phyloP scores from a whole-genome alignment of 2,888 invertebrate genomes.

The Macrosoma leucophasiata region DNA sequence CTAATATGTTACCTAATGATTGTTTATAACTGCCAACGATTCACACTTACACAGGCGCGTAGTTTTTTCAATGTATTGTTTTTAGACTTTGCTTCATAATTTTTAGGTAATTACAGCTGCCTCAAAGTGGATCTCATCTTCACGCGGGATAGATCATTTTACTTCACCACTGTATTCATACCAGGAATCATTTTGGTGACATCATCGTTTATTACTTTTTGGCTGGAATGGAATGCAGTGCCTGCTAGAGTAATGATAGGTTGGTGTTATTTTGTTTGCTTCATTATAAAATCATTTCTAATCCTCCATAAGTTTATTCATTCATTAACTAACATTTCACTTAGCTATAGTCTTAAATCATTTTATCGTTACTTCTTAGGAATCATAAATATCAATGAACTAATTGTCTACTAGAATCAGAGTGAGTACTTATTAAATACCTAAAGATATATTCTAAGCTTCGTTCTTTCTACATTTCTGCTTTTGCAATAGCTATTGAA shows the following conservation, averaged over 20 bases:
- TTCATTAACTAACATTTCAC: too few species aligned
- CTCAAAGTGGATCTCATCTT: conserved; percentile 94
- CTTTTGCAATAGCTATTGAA: too few species aligned
- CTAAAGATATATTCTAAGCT: too few species aligned
- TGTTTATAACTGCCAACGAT: conserved; percentile 29
- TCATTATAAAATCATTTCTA: conserved; percentile 5
- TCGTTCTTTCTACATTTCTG: too few species aligned
- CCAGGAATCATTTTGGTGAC: conserved; percentile 97
- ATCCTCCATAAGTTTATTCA: too few species aligned
- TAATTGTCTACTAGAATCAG: too few species aligned
- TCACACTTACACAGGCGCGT: conserved; percentile 33
- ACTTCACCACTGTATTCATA: conserved; percentile 97
- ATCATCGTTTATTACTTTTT: conserved; percentile 97
- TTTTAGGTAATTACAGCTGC: conserved; percentile 96
- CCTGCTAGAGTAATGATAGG: conserved; percentile 98
- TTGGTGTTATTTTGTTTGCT: conserved; percentile 67
- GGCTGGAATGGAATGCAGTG: conserved; percentile 98
- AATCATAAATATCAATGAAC: too few species aligned
- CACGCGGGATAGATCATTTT: conserved; percentile 96
- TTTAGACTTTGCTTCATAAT: conserved; percentile 64
- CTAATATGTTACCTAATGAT: conserved; percentile 22
- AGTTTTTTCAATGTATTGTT: conserved; percentile 40
- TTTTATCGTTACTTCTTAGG: too few species aligned
- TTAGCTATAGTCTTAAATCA: too few species aligned
- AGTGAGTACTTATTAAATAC: too few species aligned